These are phyloP conservation scores for Conchocele bisecta DNA, from an alignment of 2,888 invertebrate genomes.

Conservation along the genomic window DNA sequence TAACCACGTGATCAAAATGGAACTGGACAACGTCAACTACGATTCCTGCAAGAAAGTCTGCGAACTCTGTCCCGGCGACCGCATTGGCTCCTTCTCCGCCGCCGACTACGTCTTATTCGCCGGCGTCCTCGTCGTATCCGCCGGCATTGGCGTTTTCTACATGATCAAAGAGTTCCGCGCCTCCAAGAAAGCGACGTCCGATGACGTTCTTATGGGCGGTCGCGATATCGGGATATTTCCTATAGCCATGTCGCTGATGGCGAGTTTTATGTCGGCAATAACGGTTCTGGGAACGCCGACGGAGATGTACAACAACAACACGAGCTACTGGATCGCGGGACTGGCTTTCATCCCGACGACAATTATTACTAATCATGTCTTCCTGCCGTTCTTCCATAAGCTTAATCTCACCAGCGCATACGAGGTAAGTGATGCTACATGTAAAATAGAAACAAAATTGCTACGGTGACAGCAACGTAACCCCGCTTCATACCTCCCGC, in stretches of 20 bases:
- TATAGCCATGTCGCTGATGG: conserved; percentile 94
- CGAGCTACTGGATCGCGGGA: conserved; percentile 86
- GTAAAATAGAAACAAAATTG: too few species aligned
- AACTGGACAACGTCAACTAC: not conserved
- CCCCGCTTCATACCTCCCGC: too few species aligned
- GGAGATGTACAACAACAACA: conserved; percentile 94
- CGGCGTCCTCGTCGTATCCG: conserved; percentile 59
- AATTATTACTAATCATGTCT: conserved; percentile 82
- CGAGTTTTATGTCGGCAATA: conserved; percentile 95
- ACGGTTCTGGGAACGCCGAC: conserved; percentile 95
- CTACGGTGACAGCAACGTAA: too few species aligned
- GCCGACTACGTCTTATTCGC: conserved; percentile 63
- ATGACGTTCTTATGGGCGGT: conserved; percentile 66
- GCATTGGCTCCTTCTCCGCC: conserved; percentile 58
- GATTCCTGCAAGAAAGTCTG: conserved; percentile 62
- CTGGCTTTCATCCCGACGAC: conserved; percentile 91
- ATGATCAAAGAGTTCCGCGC: conserved; percentile 58
- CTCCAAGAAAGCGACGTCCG: conserved; percentile 57
- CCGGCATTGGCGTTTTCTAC: conserved; percentile 63
- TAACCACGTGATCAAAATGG: not conserved
- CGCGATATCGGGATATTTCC: conserved; percentile 85
- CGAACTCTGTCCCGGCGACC: conserved; percentile 62
- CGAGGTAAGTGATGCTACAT: conserved; percentile 70
- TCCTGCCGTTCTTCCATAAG: conserved; percentile 76
- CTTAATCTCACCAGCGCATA: conserved; percentile 76